Evolutionary conservation across 2,113 vertebrate species (phyloP).

Genomic region (Pelobates fuscus): DNA sequence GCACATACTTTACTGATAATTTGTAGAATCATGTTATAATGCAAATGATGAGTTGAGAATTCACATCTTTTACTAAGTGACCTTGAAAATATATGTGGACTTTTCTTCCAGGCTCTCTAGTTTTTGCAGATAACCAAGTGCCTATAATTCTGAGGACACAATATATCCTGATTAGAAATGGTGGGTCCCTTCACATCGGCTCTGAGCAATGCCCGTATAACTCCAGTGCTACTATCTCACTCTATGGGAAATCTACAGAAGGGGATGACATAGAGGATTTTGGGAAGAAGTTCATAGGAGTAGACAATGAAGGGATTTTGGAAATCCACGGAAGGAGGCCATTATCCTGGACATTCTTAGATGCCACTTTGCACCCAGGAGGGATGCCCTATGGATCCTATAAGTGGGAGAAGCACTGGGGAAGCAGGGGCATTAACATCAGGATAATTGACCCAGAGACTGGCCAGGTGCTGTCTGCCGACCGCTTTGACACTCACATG

Average conservation of each 20-base stretch:
- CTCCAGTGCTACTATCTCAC: conserved; percentile 35
- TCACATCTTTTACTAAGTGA: background rate
- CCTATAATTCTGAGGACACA: conserved; percentile 48
- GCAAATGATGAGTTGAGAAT: background rate
- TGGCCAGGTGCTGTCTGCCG: conserved; percentile 41
- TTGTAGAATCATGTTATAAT: too few species aligned
- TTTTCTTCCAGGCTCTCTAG: conserved; percentile 48
- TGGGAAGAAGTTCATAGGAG: conserved; percentile 59
- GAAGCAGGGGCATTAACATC: conserved; percentile 58
- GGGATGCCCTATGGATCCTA: conserved; percentile 51
- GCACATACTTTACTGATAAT: too few species aligned
- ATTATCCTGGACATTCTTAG: conserved; percentile 52
- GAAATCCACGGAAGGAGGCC: conserved; percentile 52
- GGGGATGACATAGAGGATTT: conserved; percentile 37
- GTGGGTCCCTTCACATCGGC: conserved; percentile 51
- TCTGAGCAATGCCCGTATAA: conserved; percentile 51
- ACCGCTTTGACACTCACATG: conserved; percentile 56
- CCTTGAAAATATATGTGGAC: background rate
- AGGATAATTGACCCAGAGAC: conserved; percentile 55
- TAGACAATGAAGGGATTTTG: conserved; percentile 48
- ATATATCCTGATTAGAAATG: conserved; percentile 53
- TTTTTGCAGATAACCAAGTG: conserved; percentile 52
- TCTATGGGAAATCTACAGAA: conserved; percentile 44
- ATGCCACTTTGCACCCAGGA: conserved; percentile 51
- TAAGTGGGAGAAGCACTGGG: conserved; percentile 55